Evolutionary conservation across 1,140 invertebrate genomes (phyloP), one percentile per base, ranked within the genome.

Genomic region (Notospermus geniculatus): DNA sequence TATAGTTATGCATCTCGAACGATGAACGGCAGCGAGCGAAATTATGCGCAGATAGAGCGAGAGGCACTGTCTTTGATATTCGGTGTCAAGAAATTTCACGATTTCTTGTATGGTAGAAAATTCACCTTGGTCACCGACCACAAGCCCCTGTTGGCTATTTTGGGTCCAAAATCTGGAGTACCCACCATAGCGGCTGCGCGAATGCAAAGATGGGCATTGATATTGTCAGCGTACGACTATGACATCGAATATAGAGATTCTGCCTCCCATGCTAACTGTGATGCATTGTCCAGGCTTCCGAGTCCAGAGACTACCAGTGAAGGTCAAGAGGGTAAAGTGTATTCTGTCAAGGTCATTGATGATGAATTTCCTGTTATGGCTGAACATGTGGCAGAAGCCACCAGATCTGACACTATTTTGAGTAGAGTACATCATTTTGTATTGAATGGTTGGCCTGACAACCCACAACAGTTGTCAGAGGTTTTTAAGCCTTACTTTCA

Each of bases 21-120:
- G 19, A 43, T 43, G 39, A 43, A 43, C 11, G 11, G 11, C 11
- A 19, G 11, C 2, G 78, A 85, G 65, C 64, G 72, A 66, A 84
- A 80, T 56, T 84, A 86, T 54, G 62, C 77, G 7, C 80, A 83
- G 61, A 80, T 84, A 28, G 83, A 87, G 30, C 84, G 80, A 67
- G 84, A 88, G 74, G 82, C 80, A 7, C 65, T 84, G n/a, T 77
- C 79, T 1, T 79, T 87, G 13, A 61, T 85, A 1, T 86, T 74
- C 69, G 81, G 77, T 5, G 74, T 87, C 4, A 77, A 79, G 59
- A 82, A 83, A 69, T 86, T 86, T 70, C 75, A 84, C 32, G 66
- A 83, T 39, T 87, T 83, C 67, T 54, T 85, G 2, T 82, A 71
- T 71, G 85, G 80, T 55, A 67, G 70, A 45, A 57, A 66, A 7